phyloP scores from a whole-genome alignment of 2,797 vertebrate genomes.

The Scarus forsteni region DNA sequence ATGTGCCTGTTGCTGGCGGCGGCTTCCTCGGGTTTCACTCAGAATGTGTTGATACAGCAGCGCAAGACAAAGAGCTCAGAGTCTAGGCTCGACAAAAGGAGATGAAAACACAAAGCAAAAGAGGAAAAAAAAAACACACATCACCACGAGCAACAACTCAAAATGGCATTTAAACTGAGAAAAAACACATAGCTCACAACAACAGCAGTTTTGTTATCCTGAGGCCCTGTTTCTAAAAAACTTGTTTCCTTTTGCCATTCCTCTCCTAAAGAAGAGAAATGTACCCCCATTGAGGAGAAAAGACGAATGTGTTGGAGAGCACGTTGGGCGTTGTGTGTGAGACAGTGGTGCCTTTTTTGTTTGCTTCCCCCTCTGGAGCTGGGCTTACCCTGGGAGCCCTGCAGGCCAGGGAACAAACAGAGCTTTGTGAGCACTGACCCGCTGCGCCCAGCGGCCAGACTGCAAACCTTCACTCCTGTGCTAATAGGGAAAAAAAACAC shows the following conservation, averaged over 20 bases:
- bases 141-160: conserved; percentile 70
- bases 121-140: conserved; percentile 38
- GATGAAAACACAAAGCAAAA: conserved; percentile 56
- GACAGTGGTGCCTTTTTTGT: conserved; percentile 80
- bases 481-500: conserved; percentile 76
- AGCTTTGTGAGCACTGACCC: conserved; percentile 85
- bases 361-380: conserved; percentile 81
- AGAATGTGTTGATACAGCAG: conserved; percentile 59
- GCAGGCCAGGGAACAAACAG: conserved; percentile 88
- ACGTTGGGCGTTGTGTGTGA: conserved; percentile 58
- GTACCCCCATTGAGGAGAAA: conserved; percentile 68
- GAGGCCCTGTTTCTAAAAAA: conserved; percentile 72
- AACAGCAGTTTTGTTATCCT: conserved; percentile 78
- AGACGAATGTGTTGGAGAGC: conserved; percentile 78
- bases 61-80: conserved; percentile 58
- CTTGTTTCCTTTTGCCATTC: conserved; percentile 72
- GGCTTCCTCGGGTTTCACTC: conserved; percentile 46
- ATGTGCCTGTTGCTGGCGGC: conserved; percentile 56
- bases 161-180: conserved; percentile 72
- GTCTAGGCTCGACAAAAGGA: conserved; percentile 64
- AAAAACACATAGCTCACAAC: conserved; percentile 66
- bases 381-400: conserved; percentile 87
- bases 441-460: conserved; percentile 80
- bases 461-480: conserved; percentile 75
- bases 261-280: conserved; percentile 74